Base-by-base conservation (phyloP, 2,797 vertebrate genomes). In the Danio kyathit region DNA sequence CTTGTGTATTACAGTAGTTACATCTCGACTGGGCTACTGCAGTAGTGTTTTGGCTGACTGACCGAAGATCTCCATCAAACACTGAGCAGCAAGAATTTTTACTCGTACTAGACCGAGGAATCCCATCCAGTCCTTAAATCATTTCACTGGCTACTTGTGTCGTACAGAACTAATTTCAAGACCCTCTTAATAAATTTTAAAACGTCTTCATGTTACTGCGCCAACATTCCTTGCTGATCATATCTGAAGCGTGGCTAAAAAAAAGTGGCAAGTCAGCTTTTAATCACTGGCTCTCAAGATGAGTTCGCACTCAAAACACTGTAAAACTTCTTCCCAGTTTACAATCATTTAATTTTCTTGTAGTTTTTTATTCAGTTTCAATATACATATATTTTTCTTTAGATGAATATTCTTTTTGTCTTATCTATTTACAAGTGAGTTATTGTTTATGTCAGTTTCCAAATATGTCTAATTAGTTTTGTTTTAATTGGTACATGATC, bases 51-150 rank as follows among this genome's bases (percentile, higher is more conserved):
- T 73, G 54, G 52, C 70, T 44, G 70, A 21, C 41, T 21, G 13
- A 21, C 40, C 11, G 54, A 72, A 56, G n/a, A 19, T 40, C 70
- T 43, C 52, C 0, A 56, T 40, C 48, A 57, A 72, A 19, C 40
- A 72, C 52, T 11, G 29, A 56, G 40, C 12, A 73, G 41, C 17
- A 73, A 44, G 52, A 54, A 72, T 9, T n/a, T 17, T 59, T 73
- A 71, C 56, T 56, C 13, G 4, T 73, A 57, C 17, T 57, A 7
- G 11, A 41, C 49, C 13, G 4, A 51, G 9, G 38, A 72, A 17
- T 56, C 10, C 13, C 16, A 54, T 19, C 40, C 38, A 52, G 29
- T 5, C 17, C 38, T 11, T 51, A n/a, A 54, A 70, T 40, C 67
- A 52, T 14, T 19, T 56, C 16, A 56, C 49, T 56, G 29, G 11